A percentile compares a stretch with the other conserved stretches of the same genome.
Evolutionary conservation across 2,888 invertebrate genomes (phyloP).

Genomic region (Melitaea athalia): DNA sequence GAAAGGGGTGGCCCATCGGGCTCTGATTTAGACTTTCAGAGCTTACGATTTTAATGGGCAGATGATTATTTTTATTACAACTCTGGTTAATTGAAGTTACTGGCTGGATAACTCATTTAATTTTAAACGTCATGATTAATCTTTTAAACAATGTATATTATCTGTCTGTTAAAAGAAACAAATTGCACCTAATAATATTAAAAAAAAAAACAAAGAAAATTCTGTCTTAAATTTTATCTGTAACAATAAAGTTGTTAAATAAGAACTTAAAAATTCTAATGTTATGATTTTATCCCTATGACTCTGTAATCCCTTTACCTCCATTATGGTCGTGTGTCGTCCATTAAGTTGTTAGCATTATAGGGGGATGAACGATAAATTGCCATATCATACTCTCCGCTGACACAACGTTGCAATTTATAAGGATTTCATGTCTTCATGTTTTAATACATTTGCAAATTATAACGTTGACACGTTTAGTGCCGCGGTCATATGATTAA

Average conservation of each 20-base stretch:
- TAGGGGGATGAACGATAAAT: slow-evolving; percentile 47
- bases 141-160: too few relatives aligned
- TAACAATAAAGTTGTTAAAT: neutral
- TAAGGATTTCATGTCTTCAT: slow-evolving; percentile 22
- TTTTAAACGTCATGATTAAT: neutral
- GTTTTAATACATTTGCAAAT: slow-evolving; percentile 28
- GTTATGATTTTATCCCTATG: neutral
- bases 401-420: slow-evolving; percentile 29
- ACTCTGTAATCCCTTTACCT: slow-evolving; percentile 30
- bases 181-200: too few relatives aligned
- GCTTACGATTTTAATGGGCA: slow-evolving; percentile 2
- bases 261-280: neutral
- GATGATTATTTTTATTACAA: neutral
- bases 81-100: neutral
- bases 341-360: slow-evolving; percentile 63
- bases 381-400: slow-evolving; percentile 36
- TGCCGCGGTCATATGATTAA: slow-evolving; percentile 14
- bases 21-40: slow-evolving; percentile 14
- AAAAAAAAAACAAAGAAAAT: too few relatives aligned
- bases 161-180: too few relatives aligned
- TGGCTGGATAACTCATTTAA: neutral
- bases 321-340: slow-evolving; percentile 59
- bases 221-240: neutral
- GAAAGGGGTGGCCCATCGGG: slow-evolving; percentile 21
- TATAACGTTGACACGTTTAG: slow-evolving; percentile 22